phyloP scores from a whole-genome alignment of 2,888 invertebrate species.

The Apodemia hepburni region DNA sequence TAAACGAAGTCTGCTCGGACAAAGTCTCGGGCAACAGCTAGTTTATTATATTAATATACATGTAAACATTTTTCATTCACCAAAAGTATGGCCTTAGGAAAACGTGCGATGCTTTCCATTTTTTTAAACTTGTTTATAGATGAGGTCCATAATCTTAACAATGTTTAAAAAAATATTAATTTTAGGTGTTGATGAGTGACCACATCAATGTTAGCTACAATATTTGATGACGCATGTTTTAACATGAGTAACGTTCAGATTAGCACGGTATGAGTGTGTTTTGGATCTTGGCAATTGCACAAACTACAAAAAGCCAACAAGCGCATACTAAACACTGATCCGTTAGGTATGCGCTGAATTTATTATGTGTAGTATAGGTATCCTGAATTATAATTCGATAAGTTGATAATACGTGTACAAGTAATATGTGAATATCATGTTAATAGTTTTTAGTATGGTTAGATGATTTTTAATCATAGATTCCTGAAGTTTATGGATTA shows the following conservation, averaged over 20 bases:
- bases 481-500: too few species aligned
- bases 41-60: too few species aligned
- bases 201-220: background rate
- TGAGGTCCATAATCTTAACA: too few species aligned
- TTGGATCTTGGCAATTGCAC: constrained; percentile 9
- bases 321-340: constrained; percentile 6
- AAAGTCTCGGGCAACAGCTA: too few species aligned
- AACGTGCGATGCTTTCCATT: too few species aligned
- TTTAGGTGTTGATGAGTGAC: background rate
- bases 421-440: background rate
- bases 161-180: too few species aligned
- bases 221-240: background rate
- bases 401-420: background rate
- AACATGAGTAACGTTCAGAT: background rate
- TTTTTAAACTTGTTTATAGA: too few species aligned
- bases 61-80: too few species aligned
- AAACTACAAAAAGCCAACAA: constrained; percentile 2
- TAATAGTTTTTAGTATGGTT: background rate
- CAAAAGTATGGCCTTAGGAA: too few species aligned
- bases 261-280: background rate
- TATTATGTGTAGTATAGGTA: background rate
- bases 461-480: too few species aligned
- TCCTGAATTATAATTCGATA: background rate
- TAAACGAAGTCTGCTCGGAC: too few species aligned
- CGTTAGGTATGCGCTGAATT: background rate